Conservation (phyloP, 2,113 vertebrate species). For the Brachyhypopomus gauderio region DNA sequence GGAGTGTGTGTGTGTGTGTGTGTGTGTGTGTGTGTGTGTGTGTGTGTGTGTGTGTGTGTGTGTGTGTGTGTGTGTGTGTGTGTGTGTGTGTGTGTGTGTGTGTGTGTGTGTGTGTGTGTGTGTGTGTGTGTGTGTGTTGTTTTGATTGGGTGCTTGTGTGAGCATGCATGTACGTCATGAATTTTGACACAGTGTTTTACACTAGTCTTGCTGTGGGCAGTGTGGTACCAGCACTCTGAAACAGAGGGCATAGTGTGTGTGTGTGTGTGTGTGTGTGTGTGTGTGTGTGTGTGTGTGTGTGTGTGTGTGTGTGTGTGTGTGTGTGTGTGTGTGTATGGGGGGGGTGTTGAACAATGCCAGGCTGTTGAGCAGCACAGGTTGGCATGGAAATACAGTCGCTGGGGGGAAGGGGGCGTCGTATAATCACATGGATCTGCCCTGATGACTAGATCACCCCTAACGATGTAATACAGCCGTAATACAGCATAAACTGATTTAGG, state of each 20-base stretch:
- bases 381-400: slow-evolving; percentile 17
- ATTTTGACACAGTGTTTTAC: slow-evolving; percentile 49
- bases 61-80: too few relatives aligned
- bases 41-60: background rate
- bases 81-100: slow-evolving; percentile 21
- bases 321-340: too few relatives aligned
- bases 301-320: too few relatives aligned
- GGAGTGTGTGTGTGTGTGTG: background rate
- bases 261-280: too few relatives aligned
- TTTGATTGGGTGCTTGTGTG: slow-evolving; percentile 1
- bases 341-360: slow-evolving; percentile 46
- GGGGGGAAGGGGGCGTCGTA: background rate
- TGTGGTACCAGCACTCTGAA: slow-evolving; percentile 42
- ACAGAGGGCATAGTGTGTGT: slow-evolving; percentile 56
- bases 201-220: slow-evolving; percentile 37
- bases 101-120: slow-evolving; percentile 13
- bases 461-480: background rate
- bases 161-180: background rate
- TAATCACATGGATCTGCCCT: slow-evolving; percentile 1
- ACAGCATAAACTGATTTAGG: background rate
- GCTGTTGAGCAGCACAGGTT: slow-evolving; percentile 38
- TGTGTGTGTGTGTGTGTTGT: slow-evolving; percentile 20
- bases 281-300: too few relatives aligned
- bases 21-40: background rate
- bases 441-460: background rate